Evolutionary conservation across 2,113 vertebrate genomes (phyloP).

Genomic region (Bostrychus sinensis): DNA sequence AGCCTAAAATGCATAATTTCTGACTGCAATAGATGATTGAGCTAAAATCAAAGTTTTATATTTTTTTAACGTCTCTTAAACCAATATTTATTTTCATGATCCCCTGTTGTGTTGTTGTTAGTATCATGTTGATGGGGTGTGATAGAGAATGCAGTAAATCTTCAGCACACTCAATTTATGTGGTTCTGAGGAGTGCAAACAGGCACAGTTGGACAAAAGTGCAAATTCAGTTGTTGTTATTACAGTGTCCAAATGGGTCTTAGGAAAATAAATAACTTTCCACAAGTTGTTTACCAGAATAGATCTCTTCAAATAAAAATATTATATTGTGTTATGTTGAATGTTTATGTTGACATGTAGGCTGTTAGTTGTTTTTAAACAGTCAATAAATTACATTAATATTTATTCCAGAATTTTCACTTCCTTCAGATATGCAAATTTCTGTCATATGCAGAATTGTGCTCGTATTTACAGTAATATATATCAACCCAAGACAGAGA

Average conservation of each 20-base stretch:
- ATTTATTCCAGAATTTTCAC: slow-evolving; percentile 66
- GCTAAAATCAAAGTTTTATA: neutral
- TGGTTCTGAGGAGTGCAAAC: slow-evolving; percentile 53
- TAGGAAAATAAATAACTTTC: slow-evolving; percentile 36
- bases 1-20: neutral
- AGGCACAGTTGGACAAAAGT: slow-evolving; percentile 25
- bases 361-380: neutral
- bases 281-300: slow-evolving; percentile 9
- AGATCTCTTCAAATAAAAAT: no score
- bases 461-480: slow-evolving; percentile 74
- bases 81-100: neutral
- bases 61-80: slow-evolving; percentile 5
- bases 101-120: neutral
- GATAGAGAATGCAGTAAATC: slow-evolving; percentile 59
- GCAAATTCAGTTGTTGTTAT: slow-evolving; percentile 45
- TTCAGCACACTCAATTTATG: slow-evolving; percentile 58
- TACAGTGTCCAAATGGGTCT: slow-evolving; percentile 61
- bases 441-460: slow-evolving; percentile 71
- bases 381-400: slow-evolving; percentile 37
- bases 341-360: neutral
- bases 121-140: neutral
- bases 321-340: neutral
- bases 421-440: slow-evolving; percentile 76
- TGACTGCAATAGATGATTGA: neutral
- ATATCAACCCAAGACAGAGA: slow-evolving; percentile 72